Conservation (phyloP, 2,888 invertebrate species). For the Eustalomyia histrio region DNA sequence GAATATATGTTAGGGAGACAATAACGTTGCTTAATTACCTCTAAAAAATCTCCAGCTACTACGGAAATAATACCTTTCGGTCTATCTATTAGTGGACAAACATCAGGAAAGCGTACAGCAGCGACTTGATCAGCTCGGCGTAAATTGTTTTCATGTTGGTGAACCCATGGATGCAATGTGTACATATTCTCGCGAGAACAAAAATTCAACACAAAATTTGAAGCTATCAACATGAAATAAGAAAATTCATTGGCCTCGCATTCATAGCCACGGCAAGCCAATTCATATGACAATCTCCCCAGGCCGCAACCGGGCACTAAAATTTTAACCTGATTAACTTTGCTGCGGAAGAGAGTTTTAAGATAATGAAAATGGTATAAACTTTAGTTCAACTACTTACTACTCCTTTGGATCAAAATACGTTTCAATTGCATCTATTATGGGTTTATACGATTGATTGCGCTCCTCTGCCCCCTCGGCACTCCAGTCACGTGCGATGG, state of each 20-base stretch:
- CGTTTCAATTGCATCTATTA: slow-evolving; percentile 89
- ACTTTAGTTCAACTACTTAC: slow-evolving; percentile 74
- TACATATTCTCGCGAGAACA: slow-evolving; percentile 84
- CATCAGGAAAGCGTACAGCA: slow-evolving; percentile 92
- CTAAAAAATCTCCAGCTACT: slow-evolving; percentile 97
- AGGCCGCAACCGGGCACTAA: slow-evolving; percentile 98
- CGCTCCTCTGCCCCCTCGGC: slow-evolving; percentile 90
- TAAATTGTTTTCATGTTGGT: slow-evolving; percentile 95
- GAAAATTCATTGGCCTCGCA: slow-evolving; percentile 99
- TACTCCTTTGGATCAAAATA: slow-evolving; percentile 85
- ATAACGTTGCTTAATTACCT: slow-evolving; percentile 81
- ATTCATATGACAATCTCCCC: slow-evolving; percentile 95
- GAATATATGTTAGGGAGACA: no score
- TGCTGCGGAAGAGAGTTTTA: slow-evolving; percentile 67
- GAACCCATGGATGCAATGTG: slow-evolving; percentile 95
- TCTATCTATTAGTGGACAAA: slow-evolving; percentile 85
- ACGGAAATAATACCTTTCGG: slow-evolving; percentile 89
- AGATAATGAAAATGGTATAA: not conserved
- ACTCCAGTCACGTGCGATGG: slow-evolving; percentile 99
- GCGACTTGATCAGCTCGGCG: slow-evolving; percentile 89
- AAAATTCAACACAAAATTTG: slow-evolving; percentile 97
- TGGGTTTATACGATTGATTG: slow-evolving; percentile 92
- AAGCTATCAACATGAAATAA: slow-evolving; percentile 97
- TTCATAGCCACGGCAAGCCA: slow-evolving; percentile 92
- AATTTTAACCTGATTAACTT: slow-evolving; percentile 82